A percentile compares a stretch with the other conserved stretches of the same genome.
phyloP scores from a whole-genome alignment of 2,113 vertebrate genomes.

The Upupa epops region DNA sequence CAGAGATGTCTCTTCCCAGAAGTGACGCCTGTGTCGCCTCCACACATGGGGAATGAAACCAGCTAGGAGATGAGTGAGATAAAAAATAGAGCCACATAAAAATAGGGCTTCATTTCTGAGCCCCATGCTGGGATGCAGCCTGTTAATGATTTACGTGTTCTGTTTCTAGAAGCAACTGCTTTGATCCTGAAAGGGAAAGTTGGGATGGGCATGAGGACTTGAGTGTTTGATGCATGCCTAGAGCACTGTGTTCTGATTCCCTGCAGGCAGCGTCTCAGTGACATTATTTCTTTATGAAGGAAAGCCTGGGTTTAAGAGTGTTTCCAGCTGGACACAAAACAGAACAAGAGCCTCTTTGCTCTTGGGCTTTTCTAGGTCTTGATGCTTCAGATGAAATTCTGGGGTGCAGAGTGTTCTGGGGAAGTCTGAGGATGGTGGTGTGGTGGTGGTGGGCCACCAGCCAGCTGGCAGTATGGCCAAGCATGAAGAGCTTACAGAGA shows the following conservation, averaged over 20 bases:
- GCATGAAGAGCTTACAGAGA: background rate
- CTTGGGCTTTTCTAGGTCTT: background rate
- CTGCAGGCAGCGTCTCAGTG: background rate
- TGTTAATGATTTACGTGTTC: background rate
- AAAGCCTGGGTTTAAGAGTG: background rate
- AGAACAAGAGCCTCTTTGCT: accelerated
- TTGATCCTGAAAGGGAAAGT: background rate
- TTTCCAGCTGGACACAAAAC: background rate
- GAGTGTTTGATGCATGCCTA: background rate
- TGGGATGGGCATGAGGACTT: background rate
- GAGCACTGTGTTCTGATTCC: accelerated
- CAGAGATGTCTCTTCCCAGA: slow-evolving; percentile 1
- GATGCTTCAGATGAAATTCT: background rate
- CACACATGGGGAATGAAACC: background rate
- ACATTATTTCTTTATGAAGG: background rate
- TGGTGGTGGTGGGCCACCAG: background rate
- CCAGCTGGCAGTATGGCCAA: background rate
- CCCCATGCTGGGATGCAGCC: accelerated
- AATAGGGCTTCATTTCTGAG: background rate
- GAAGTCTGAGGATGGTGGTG: accelerated
- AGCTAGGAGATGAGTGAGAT: background rate
- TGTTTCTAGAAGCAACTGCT: background rate
- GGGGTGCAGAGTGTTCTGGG: accelerated
- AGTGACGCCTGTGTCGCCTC: accelerated
- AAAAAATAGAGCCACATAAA: background rate